These are phyloP conservation scores for Danaus plexippus DNA, from an alignment of 1,140 invertebrate genomes.

Conservation along the genomic window DNA sequence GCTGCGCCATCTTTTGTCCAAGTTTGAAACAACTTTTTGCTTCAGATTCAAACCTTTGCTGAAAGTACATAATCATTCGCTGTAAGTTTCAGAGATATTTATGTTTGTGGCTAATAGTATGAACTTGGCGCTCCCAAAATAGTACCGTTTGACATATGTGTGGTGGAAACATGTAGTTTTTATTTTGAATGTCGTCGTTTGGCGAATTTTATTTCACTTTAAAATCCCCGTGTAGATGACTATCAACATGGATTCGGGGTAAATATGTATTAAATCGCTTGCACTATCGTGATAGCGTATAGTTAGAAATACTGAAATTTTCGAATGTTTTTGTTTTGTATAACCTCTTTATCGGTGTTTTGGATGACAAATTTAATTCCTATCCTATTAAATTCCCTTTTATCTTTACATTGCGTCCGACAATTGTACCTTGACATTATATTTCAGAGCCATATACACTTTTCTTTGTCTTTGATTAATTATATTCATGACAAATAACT, in stretches of 20 bases:
- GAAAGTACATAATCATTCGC: constrained; percentile 24
- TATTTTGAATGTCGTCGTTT: constrained; percentile 62
- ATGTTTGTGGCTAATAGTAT: constrained; percentile 48
- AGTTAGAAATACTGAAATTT: constrained; percentile 19
- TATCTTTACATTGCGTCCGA: no score
- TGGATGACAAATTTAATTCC: constrained; percentile 10
- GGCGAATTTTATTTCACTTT: constrained; percentile 56
- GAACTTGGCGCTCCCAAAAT: constrained; percentile 64
- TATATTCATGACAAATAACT: no score
- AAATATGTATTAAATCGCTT: constrained; percentile 41
- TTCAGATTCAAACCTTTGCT: constrained; percentile 26
- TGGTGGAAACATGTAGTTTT: constrained; percentile 68
- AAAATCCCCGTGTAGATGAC: constrained; percentile 40
- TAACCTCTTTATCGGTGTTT: constrained; percentile 42
- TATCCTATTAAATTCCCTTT: no score
- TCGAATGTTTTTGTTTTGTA: constrained; percentile 47
- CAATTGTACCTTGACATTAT: no score
- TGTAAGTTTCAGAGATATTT: constrained; percentile 43
- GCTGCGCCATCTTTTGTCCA: constrained; percentile 30
- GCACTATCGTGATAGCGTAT: constrained; percentile 21
- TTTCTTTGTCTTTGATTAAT: no score
- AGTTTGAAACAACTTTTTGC: not conserved
- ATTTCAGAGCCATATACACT: no score
- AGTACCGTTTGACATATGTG: constrained; percentile 68
- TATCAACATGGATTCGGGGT: constrained; percentile 63